These are phyloP conservation scores for Peromyscus eremicus DNA, from an alignment of 2,797 vertebrate genomes.

Conservation along the genomic window DNA sequence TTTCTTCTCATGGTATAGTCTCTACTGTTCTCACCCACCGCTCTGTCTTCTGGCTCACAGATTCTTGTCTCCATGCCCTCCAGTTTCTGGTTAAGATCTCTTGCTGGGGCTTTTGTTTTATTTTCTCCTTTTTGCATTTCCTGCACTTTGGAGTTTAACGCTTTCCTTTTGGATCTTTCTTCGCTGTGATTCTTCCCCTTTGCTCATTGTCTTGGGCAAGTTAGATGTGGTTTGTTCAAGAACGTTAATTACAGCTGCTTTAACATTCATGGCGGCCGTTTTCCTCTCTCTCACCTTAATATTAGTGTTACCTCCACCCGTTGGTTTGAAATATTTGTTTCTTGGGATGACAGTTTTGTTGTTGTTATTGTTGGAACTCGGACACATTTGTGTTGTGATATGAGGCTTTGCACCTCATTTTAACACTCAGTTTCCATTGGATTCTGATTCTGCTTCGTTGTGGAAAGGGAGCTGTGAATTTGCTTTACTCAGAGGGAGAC, in stretches of 20 bases:
- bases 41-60: not conserved
- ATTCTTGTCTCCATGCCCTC: not conserved
- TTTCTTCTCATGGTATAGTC: not conserved
- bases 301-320: not conserved
- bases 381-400: not conserved
- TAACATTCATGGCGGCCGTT: not conserved
- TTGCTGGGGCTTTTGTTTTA: not conserved
- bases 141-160: not conserved
- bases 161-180: not conserved
- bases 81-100: not conserved
- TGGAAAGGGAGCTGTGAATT: not conserved
- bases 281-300: not conserved
- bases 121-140: constrained; percentile 4
- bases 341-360: not conserved
- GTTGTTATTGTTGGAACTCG: not conserved
- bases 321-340: not conserved
- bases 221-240: not conserved
- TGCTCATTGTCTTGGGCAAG: not conserved
- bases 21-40: not conserved
- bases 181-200: not conserved
- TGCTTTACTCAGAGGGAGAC: not conserved
- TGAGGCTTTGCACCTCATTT: not conserved
- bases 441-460: not conserved
- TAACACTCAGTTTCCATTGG: not conserved
- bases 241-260: not conserved